Percentiles rank a stretch among this genome's conserved stretches.
Conservation (phyloP, 64 coral and sea anemone genomes). For the Montipora cactus region DNA sequence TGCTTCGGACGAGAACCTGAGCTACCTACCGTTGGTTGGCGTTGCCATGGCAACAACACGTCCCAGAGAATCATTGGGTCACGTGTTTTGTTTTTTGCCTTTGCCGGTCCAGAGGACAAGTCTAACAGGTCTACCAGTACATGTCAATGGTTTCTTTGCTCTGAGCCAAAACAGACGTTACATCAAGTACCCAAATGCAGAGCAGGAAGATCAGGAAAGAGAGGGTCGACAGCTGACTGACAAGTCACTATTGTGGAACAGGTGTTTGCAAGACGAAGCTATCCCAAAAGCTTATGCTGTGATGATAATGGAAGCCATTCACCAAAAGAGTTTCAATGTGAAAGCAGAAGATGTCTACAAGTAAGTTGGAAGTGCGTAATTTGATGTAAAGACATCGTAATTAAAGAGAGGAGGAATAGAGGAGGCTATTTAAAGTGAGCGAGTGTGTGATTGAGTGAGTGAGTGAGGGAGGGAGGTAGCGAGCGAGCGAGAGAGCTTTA, state of each 20-base stretch:
- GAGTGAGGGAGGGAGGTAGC: too few relatives aligned
- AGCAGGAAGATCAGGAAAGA: slow-evolving; percentile 69
- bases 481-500: too few relatives aligned
- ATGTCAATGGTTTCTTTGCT: slow-evolving; percentile 96
- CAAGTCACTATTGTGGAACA: slow-evolving; percentile 83
- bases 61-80: background rate
- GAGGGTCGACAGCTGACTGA: slow-evolving; percentile 53
- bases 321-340: background rate
- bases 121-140: slow-evolving; percentile 89
- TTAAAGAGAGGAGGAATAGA: too few relatives aligned
- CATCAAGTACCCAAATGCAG: slow-evolving; percentile 85
- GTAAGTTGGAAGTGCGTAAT: background rate
- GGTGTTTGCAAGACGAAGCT: slow-evolving; percentile 75
- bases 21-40: slow-evolving; percentile 82
- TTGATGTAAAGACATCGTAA: background rate
- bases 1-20: slow-evolving; percentile 62
- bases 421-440: too few relatives aligned
- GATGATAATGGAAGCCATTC: slow-evolving; percentile 38
- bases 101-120: slow-evolving; percentile 85
- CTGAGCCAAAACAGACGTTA: slow-evolving; percentile 93
- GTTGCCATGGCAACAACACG: slow-evolving; percentile 43
- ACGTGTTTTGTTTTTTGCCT: slow-evolving; percentile 94
- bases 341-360: slow-evolving; percentile 2
- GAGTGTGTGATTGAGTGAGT: too few relatives aligned
- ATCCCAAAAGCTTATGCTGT: slow-evolving; percentile 73